Base-by-base conservation (phyloP, 2,113 vertebrate species). In the Sarotherodon lohbergeri region DNA sequence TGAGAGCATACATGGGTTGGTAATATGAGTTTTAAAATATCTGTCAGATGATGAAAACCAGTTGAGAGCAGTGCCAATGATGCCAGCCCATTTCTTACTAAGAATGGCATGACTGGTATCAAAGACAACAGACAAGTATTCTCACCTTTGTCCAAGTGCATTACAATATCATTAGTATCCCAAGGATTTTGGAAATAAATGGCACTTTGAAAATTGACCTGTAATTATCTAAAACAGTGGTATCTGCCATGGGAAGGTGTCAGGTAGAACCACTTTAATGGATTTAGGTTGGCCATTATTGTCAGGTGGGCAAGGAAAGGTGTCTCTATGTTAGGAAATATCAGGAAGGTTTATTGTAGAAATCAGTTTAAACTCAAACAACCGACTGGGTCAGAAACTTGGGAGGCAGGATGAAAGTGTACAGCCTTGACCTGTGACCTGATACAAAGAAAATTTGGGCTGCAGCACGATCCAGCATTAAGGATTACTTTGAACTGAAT, bases 391-490 rank as follows among this genome's bases (percentile, higher is more conserved):
- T 19, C 57, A 34, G 57, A 34, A 63, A 32, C 27, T 59, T 54
- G 50, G 50, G 50, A 55, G 10, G 54, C 5, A 55, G 1, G 27
- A 9, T 32, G 14, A 0, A 61, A 61, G 8, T 61, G 5, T 0
- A 34, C 8, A 61, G 2, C 27, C 8, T 61, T 34, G 16, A 63
- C 17, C 17, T 36, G 59, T 36, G 59, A 63, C 32, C 17, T n/a
- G 59, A 63, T 36, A 63, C 16, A 7, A 63, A 63, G 9, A 63
- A 63, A 63, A 32, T 11, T 36, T 63, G 17, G 66, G 66, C 66
- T 71, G n/a, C n/a, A 43, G n/a, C 66, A 6, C 1, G 1, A 43
- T 24, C 66, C 66, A 9, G 66, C 13, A 9, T n/a, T 66, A 43
- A 71, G 39, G 22, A 71, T 43, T 71, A 27, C n/a, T 16, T 71